Base-by-base conservation (phyloP, 2,797 vertebrate genomes). In the Vultur gryphus region DNA sequence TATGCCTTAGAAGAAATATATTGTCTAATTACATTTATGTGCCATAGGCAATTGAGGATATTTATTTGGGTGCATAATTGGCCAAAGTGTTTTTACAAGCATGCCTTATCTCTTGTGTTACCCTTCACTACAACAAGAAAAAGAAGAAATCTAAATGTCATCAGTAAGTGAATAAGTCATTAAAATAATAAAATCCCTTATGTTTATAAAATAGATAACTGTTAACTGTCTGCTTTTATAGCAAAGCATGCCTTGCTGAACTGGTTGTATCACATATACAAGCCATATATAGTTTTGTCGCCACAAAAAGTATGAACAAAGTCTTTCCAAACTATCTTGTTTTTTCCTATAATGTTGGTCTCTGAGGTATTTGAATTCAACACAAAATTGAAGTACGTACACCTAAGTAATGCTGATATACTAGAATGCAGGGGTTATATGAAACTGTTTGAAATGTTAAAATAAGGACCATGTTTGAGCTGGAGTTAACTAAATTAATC, bases 311-410 rank as follows among this genome's bases (percentile, higher is more conserved):
- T 28, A 17, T 41, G 28, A 46, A 29, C 10, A 18, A 9, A 24
- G 4, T 54, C 52, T 90, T 84, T 78, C 25, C 41, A 78, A 78
- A 41, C 17, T 26, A 4, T 21, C 9, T 49, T n/a, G 23, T 31
- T 67, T 20, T 9, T 16, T 3, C 6, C 14, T 51, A 0, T 41
- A 7, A 16, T 0, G 0, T 8, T 64, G 31, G 4, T 85, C 14
- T 58, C 59, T 73, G 39, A 51, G 48, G 48, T 23, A 11, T 29
- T 19, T 35, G 59, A 76, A 52, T 58, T 43, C 20, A 61, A 46
- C 26, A 78, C 37, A 46, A 26, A 39, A 41, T 12, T 51, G 52
- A 61, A 70, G 20, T 48, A 43, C 0, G 0, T 31, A 16, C 16
- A 44, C n/a, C 5, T n/a, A 46, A 49, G 31, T 78, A 61, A 51